Base-by-base conservation (phyloP, 2,888 invertebrate genomes). In the Chrysolina oricalcia region DNA sequence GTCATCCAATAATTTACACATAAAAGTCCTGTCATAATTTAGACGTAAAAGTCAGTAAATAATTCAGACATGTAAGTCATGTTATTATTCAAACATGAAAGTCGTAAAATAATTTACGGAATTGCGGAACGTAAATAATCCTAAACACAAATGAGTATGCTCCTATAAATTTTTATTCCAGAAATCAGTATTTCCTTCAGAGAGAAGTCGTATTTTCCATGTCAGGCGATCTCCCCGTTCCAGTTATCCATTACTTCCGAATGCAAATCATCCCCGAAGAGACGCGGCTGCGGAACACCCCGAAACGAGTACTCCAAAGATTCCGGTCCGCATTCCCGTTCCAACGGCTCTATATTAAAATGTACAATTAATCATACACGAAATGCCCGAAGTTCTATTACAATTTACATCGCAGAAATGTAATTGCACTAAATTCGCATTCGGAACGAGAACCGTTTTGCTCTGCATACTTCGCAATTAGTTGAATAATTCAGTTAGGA, bases 341-440 rank as follows among this genome's bases (percentile, higher is more conserved):
- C 50, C 56, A 21, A 10, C 68, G 19, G 68, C 68, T 17, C 53
- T 40, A 53, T 53, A 68, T 53, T 68, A 68, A 40, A 53, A 68
- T 40, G 53, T 19, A 68, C 68, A 68, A 50, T 68, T 68, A 68
- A 56, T 68, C 68, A 68, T 68, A 53, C 53, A 68, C 40, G 41
- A 68, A 68, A 68, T 68, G 68, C 68, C 68, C 53, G 40, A 53
- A 68, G 50, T 68, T 68, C 68, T 56, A 56, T 68, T 53, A 68
- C 68, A 68, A 68, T 68, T 68, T 68, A 68, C 68, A 68, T 68
- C 68, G 68, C n/a, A 53, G 40, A 50, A 68, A 68, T 68, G 68
- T 53, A 68, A 68, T 68, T 68, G 68, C 68, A 53, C 40, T 53
- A 68, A 68, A 68, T 53, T 68, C 68, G 68, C 19, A 53, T 68